Evolutionary conservation across 2,113 vertebrate genomes (phyloP), one percentile per base, ranked within the genome.

Genomic region (Mirounga angustirostris): DNA sequence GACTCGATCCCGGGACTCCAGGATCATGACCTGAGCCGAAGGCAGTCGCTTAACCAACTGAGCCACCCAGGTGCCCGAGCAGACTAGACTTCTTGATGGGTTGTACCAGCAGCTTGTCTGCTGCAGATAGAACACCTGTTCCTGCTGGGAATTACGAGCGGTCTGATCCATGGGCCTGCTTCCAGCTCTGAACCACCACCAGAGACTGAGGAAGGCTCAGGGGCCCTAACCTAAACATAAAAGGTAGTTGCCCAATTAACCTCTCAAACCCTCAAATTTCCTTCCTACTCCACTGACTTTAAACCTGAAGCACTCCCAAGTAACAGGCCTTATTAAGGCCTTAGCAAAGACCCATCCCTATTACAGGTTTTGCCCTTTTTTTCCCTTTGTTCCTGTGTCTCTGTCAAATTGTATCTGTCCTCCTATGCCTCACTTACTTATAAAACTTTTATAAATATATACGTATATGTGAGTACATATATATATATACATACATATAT

Each of bases 391-490:
- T 80, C 19, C 7, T 50, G 12, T 52, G 85, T 84, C 7, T n/a
- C 24, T 50, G 24, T 36, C 80, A 67, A 67, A 43, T 95, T 22
- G 36, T 91, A 50, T 58, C 30, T 54, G 43, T 76, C 26, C 26
- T 74, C n/a, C 33, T 76, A 4, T 18, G 21, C 67, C 50, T 84
- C 21, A 76, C 12, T 89, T 63, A 15, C 24, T 9, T 54, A 16
- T 61, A 21, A 81, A 76, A 43, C n/a, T 30, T 71, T 87, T 16
- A 74, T 50, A 46, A 78, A 78, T 78, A 76, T 76, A 76, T 33
- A 30, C 10, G 2, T 36, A 11, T 80, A 2, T 36, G 7, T n/a
- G 6, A 19, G 6, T 36, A 22, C 24, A 4, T 1, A 36, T 19
- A 18, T 43, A 28, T 59, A 61, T 15, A 19, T 2, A 54, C 1